phyloP scores from a whole-genome alignment of 2,113 vertebrate genomes.

The Leptosomus discolor region DNA sequence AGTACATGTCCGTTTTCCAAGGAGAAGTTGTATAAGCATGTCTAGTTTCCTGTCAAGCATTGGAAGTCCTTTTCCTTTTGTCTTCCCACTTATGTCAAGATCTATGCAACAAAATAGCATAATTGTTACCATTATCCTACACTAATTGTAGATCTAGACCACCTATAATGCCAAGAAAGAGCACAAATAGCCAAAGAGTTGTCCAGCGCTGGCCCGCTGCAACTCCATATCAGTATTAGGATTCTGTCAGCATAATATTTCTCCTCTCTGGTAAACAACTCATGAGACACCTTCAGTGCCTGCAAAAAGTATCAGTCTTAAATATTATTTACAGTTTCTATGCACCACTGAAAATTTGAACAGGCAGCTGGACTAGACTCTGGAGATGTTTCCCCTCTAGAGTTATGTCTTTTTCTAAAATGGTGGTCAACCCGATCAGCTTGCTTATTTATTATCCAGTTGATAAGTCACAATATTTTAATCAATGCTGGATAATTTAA shows the following conservation, averaged over 20 bases:
- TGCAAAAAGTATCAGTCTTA: slow-evolving; percentile 44
- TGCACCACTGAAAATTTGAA: background rate
- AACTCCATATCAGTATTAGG: background rate
- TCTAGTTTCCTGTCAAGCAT: background rate
- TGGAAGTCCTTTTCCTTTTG: background rate
- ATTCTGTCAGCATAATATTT: background rate
- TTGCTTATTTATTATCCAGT: background rate
- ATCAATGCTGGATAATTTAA: background rate
- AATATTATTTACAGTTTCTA: background rate
- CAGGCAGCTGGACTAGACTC: background rate
- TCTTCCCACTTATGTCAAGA: background rate
- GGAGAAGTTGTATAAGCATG: background rate
- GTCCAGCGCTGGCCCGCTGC: background rate
- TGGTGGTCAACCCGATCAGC: background rate
- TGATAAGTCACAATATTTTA: background rate
- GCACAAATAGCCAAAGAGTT: background rate
- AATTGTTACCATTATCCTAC: background rate
- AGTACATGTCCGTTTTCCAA: background rate
- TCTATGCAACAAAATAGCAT: accelerated
- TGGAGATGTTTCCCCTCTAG: background rate
- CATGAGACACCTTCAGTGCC: background rate
- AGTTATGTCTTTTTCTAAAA: background rate
- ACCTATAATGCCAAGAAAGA: background rate
- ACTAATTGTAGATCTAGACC: background rate
- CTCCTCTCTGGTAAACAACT: background rate